A percentile compares a stretch with the other conserved stretches of the same genome.
phyloP scores from a whole-genome alignment of 1,140 invertebrate genomes.

The Drosophila lacteicornis region DNA sequence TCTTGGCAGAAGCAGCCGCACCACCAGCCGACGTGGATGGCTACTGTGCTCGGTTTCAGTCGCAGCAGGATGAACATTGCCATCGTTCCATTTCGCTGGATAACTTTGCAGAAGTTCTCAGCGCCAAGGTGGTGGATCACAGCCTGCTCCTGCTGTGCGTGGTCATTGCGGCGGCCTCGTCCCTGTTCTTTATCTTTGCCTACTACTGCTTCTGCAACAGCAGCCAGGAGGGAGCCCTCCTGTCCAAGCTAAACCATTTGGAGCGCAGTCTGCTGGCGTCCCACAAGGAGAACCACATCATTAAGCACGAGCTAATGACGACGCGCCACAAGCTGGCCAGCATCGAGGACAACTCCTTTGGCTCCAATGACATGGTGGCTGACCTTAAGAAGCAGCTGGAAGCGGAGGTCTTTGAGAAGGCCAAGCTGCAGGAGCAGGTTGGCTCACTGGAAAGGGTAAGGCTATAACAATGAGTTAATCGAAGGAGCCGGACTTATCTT shows the following conservation, averaged over 20 bases:
- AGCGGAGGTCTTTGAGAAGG: constrained; percentile 76
- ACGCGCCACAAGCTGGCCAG: constrained; percentile 87
- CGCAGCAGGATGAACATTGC: constrained; percentile 16
- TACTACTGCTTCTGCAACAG: constrained; percentile 91
- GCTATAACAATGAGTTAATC: background rate
- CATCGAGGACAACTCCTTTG: constrained; percentile 89
- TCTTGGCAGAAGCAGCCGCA: constrained; percentile 7
- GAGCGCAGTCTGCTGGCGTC: constrained; percentile 85
- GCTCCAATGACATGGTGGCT: constrained; percentile 89
- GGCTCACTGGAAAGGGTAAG: constrained; percentile 86
- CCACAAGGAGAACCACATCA: constrained; percentile 88
- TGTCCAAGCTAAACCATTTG: constrained; percentile 88
- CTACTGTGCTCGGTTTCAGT: constrained; percentile 42
- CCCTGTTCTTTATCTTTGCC: constrained; percentile 90
- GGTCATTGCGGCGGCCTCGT: constrained; percentile 88
- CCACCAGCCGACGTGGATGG: constrained; percentile 25
- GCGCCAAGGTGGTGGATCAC: constrained; percentile 67
- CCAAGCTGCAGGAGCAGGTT: constrained; percentile 86
- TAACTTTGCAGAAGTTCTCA: constrained; percentile 63
- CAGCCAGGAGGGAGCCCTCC: constrained; percentile 87
- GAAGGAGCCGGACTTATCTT: too few relatives aligned
- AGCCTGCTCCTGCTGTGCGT: constrained; percentile 85
- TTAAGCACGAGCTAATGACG: constrained; percentile 88
- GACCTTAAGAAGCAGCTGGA: constrained; percentile 87
- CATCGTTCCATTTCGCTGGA: constrained; percentile 62